Conservation (phyloP, 1,140 invertebrate species). For the Batillaria attramentaria region DNA sequence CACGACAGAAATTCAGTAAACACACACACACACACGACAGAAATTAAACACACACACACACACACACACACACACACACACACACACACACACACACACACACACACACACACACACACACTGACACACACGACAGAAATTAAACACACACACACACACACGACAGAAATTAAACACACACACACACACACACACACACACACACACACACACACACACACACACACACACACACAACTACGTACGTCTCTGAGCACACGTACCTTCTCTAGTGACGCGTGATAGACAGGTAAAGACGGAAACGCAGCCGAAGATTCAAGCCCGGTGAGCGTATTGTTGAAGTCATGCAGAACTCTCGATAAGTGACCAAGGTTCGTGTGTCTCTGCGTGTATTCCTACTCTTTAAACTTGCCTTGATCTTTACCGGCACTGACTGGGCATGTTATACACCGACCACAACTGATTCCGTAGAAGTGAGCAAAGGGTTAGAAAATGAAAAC, state of each 20-base stretch:
- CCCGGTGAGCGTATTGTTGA: too few relatives aligned
- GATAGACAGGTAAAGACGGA: background rate
- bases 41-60: constrained; percentile 1
- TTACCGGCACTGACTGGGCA: too few relatives aligned
- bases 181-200: too few relatives aligned
- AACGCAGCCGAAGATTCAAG: background rate
- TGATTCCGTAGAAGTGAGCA: too few relatives aligned
- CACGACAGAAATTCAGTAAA: background rate
- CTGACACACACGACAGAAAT: background rate
- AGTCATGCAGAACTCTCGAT: too few relatives aligned
- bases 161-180: background rate
- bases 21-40: constrained; percentile 1
- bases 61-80: background rate
- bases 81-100: background rate
- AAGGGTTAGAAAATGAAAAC: too few relatives aligned
- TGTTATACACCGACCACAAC: too few relatives aligned
- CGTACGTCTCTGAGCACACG: too few relatives aligned
- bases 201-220: too few relatives aligned
- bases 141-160: background rate
- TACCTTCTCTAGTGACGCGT: too few relatives aligned
- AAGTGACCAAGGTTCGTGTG: background rate
- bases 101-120: background rate
- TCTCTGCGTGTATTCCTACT: background rate
- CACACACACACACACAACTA: too few relatives aligned
- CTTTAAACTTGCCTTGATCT: background rate